A percentile compares a stretch with the other conserved stretches of the same genome.
These are phyloP conservation scores for Pogonocichla stellata DNA, from an alignment of 2,113 vertebrate genomes.

Conservation along the genomic window DNA sequence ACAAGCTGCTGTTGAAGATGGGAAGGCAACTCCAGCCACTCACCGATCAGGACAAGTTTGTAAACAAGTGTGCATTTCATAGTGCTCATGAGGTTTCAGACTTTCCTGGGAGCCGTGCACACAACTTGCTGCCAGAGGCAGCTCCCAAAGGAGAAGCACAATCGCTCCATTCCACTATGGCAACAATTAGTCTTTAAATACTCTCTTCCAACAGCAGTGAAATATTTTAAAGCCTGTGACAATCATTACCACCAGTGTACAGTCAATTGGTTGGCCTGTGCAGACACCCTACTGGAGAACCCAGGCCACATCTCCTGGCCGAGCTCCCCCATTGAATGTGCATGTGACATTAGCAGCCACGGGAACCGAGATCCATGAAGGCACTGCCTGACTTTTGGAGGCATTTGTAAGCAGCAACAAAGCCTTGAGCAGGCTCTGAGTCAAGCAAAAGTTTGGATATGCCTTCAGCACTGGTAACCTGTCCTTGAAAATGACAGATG, in stretches of 20 bases:
- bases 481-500: not conserved
- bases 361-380: not conserved
- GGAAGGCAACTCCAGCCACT: not conserved
- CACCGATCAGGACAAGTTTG: not conserved
- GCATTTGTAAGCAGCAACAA: not conserved
- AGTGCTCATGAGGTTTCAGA: not conserved
- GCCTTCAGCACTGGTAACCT: not conserved
- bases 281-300: not conserved
- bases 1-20: not conserved
- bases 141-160: not conserved
- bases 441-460: not conserved
- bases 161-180: fast-evolving
- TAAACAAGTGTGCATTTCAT: not conserved
- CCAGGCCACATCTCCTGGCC: not conserved
- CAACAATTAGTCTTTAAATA: not conserved
- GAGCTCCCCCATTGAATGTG: not conserved
- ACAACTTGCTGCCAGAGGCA: not conserved
- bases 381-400: not conserved
- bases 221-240: not conserved
- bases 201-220: not conserved
- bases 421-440: not conserved
- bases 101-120: not conserved
- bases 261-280: not conserved
- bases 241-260: not conserved
- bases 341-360: not conserved